Conservation (phyloP, 2,797 vertebrate genomes). For the Micropoecilia bifurca region DNA sequence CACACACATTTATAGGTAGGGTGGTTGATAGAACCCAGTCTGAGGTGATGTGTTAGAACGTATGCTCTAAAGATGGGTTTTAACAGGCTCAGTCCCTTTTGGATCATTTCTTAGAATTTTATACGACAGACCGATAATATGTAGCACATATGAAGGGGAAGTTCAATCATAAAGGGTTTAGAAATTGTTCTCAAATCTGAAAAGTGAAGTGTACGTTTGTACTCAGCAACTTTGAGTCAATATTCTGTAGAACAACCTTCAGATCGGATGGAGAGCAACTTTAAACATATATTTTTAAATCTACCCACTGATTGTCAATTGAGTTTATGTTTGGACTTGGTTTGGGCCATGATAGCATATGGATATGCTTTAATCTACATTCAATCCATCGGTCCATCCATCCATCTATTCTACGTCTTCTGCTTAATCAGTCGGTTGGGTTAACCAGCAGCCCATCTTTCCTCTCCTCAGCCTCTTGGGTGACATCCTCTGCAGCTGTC, state of each 20-base stretch:
- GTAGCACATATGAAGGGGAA: background rate
- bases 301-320: background rate
- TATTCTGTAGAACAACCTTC: background rate
- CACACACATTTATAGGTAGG: slow-evolving; percentile 77
- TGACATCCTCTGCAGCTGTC: background rate
- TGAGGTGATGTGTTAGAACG: slow-evolving; percentile 56
- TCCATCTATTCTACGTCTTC: no score
- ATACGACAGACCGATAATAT: background rate
- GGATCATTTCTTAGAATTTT: slow-evolving; percentile 1
- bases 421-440: no score
- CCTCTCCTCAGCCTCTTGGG: no score
- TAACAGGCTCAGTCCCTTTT: slow-evolving; percentile 33
- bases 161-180: background rate
- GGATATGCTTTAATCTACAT: background rate
- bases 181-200: background rate
- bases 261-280: background rate
- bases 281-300: background rate
- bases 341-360: background rate
- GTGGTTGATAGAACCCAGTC: slow-evolving; percentile 78
- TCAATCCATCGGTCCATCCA: background rate
- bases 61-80: slow-evolving; percentile 58
- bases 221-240: background rate
- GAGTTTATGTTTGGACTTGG: background rate
- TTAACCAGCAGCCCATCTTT: no score
- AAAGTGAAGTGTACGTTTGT: background rate